Conservation (phyloP, 2,113 vertebrate species). For the Dicaeum eximium region DNA sequence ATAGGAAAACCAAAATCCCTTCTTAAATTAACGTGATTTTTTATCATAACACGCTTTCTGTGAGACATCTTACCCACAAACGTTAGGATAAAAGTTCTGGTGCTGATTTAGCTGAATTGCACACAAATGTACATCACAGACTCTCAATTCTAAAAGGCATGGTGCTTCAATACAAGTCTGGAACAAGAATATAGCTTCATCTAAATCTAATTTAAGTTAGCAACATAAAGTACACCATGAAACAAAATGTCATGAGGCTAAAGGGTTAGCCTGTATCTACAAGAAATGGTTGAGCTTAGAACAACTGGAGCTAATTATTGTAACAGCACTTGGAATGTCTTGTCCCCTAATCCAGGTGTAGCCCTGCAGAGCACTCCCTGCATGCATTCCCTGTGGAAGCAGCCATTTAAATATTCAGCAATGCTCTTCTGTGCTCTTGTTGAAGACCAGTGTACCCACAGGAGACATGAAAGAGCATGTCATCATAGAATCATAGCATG, state of each 20-base stretch:
- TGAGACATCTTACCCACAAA: not conserved
- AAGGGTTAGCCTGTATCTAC: not conserved
- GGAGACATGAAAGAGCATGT: accelerated
- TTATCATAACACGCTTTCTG: not conserved
- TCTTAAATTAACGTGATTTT: not conserved
- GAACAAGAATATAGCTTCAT: not conserved
- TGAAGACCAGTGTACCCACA: not conserved
- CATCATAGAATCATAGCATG: not conserved
- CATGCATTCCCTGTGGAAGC: not conserved
- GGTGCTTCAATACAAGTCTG: not conserved
- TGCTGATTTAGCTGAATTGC: not conserved
- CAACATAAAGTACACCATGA: not conserved
- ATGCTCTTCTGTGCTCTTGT: not conserved
- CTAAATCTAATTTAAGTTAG: not conserved
- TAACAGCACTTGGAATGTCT: not conserved
- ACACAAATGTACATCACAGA: not conserved
- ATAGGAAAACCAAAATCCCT: not conserved
- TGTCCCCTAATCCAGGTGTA: not conserved
- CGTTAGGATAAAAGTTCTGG: not conserved
- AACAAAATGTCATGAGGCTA: not conserved
- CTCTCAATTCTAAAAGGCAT: not conserved
- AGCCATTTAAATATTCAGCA: not conserved
- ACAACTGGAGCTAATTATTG: not conserved
- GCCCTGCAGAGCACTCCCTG: not conserved
- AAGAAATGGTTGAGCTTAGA: not conserved